Percentiles rank a stretch among this genome's conserved stretches.
phyloP scores from a whole-genome alignment of 2,888 invertebrate genomes.

The Brachyopa scutellaris region DNA sequence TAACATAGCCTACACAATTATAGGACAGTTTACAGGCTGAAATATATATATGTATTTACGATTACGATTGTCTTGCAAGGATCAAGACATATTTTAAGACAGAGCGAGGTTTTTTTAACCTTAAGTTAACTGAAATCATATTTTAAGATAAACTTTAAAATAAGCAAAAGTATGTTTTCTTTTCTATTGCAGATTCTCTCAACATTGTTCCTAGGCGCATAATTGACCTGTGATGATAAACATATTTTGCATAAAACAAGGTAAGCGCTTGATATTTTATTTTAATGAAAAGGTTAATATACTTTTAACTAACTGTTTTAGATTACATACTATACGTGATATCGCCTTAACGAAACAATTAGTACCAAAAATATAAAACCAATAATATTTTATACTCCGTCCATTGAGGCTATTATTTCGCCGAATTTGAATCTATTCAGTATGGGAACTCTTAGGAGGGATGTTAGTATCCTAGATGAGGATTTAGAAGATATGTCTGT shows the following conservation, averaged over 20 bases:
- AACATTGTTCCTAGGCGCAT: no score
- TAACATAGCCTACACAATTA: no score
- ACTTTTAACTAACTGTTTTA: background rate
- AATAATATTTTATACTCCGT: background rate
- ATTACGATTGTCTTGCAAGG: no score
- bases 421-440: background rate
- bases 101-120: no score
- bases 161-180: no score
- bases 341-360: background rate
- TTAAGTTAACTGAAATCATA: no score
- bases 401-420: background rate
- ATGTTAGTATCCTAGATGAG: constrained; percentile 59
- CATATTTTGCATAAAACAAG: background rate
- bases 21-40: no score
- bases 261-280: background rate
- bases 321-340: background rate
- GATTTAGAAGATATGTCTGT: constrained; percentile 47
- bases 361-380: background rate
- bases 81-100: no score
- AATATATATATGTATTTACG: no score
- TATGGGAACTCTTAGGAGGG: constrained; percentile 45
- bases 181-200: no score
- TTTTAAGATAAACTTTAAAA: no score
- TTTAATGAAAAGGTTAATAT: background rate
- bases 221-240: no score